Conservation (phyloP, 2,797 vertebrate species). For the Yasuhikotakia modesta region DNA sequence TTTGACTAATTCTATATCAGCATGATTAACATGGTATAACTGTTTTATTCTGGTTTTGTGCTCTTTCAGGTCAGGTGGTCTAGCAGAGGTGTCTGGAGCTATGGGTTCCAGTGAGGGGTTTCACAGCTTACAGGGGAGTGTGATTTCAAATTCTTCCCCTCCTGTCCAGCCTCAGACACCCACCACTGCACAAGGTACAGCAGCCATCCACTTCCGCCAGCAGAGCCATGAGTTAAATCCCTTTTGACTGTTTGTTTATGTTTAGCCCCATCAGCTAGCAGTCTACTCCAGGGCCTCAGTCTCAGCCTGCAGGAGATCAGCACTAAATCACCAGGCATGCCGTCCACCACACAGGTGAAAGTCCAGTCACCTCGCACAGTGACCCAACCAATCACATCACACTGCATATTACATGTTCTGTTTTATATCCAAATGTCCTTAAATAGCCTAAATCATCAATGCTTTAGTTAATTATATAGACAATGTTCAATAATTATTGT, state of each 20-base stretch:
- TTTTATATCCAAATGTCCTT: not conserved
- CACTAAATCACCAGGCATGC: slow-evolving; percentile 82
- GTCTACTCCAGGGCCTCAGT: slow-evolving; percentile 95
- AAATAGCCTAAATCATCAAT: not conserved
- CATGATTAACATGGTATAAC: too few relatives aligned
- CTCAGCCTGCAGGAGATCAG: slow-evolving; percentile 97
- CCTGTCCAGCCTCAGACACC: slow-evolving; percentile 79
- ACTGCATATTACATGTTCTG: not conserved
- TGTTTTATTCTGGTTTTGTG: not conserved
- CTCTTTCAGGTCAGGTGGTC: slow-evolving; percentile 68
- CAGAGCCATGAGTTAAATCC: too few relatives aligned
- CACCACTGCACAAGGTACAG: slow-evolving; percentile 77
- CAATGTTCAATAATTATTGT: not conserved
- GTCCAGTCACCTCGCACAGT: not conserved
- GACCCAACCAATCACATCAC: not conserved
- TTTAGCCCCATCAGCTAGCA: slow-evolving; percentile 89
- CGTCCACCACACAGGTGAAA: slow-evolving; percentile 82
- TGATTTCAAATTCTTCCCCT: slow-evolving; percentile 78
- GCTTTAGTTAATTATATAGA: not conserved
- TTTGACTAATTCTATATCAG: not conserved
- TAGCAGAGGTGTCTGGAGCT: slow-evolving; percentile 79
- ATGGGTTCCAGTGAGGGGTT: slow-evolving; percentile 80
- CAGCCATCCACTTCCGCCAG: slow-evolving; percentile 62
- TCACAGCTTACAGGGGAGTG: slow-evolving; percentile 86
- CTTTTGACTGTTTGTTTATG: slow-evolving; percentile 42